These are phyloP conservation scores for Thamnaconus septentrionalis DNA, from an alignment of 2,113 vertebrate species.

Conservation along the genomic window DNA sequence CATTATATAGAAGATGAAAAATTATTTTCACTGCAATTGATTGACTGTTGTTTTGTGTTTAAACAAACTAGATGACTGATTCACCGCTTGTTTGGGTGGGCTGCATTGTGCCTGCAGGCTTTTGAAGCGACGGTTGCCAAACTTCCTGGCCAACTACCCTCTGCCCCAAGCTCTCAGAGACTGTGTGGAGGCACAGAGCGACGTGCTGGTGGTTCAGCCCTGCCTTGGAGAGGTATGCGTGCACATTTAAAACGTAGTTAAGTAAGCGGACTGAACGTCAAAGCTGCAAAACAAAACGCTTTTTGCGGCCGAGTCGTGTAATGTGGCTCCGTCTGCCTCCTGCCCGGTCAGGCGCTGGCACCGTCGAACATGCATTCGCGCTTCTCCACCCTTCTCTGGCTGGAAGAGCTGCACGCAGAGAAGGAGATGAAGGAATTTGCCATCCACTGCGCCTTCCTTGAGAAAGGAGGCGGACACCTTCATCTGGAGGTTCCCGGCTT, in stretches of 20 bases:
- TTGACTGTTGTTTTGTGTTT: neutral
- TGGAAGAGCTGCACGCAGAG: conserved; percentile 89
- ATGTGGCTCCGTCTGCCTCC: neutral
- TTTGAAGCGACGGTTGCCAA: conserved; percentile 43
- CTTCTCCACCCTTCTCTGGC: conserved; percentile 89
- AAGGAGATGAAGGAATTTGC: conserved; percentile 81
- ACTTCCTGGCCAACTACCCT: conserved; percentile 39
- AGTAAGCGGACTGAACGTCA: too few relatives aligned
- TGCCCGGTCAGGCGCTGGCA: conserved; percentile 75
- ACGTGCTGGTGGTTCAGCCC: conserved; percentile 57
- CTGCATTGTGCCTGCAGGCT: conserved; percentile 29
- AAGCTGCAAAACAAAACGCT: neutral
- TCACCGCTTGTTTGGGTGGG: neutral
- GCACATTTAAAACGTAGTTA: too few relatives aligned
- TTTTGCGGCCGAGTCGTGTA: too few relatives aligned
- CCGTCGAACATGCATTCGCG: conserved; percentile 77
- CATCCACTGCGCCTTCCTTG: conserved; percentile 81
- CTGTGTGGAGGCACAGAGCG: conserved; percentile 47
- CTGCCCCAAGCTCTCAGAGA: conserved; percentile 58
- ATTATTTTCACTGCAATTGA: too few relatives aligned
- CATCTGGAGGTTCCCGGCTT: conserved; percentile 87
- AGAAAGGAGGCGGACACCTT: conserved; percentile 76
- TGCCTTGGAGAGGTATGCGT: conserved; percentile 67
- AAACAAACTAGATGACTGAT: neutral
- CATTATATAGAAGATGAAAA: too few relatives aligned